Conservation (phyloP, 2,797 vertebrate genomes). For the Rousettus madagascariensis region DNA sequence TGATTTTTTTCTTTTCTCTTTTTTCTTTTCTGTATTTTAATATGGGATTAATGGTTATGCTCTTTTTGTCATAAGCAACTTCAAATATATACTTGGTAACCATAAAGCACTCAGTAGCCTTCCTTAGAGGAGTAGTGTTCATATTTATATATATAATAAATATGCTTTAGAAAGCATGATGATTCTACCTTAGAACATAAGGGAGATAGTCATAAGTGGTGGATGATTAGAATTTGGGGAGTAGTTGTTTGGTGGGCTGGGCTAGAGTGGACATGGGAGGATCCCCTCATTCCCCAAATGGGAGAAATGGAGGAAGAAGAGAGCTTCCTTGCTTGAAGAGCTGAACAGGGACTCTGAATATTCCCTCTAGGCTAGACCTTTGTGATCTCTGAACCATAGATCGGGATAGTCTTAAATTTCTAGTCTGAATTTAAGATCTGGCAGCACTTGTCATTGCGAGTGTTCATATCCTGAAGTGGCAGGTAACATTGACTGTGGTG, state of each 20-base stretch:
- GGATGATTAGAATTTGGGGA: not conserved
- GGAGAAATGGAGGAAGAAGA: not conserved
- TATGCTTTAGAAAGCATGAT: not conserved
- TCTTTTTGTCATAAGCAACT: slow-evolving; percentile 27
- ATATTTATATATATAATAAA: not conserved
- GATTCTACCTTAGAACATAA: not conserved
- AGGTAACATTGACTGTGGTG: not conserved
- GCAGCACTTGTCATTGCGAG: not conserved
- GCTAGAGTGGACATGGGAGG: not conserved
- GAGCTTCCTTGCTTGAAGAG: not conserved
- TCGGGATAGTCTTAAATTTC: not conserved
- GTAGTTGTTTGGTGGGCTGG: not conserved
- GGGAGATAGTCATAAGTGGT: not conserved
- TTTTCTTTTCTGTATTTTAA: not conserved
- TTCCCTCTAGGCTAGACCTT: not conserved
- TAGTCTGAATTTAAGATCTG: not conserved
- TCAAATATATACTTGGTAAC: not conserved
- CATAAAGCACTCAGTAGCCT: not conserved
- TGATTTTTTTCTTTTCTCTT: not conserved
- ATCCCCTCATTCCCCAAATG: not conserved
- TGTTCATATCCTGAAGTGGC: not conserved
- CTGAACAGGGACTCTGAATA: not conserved
- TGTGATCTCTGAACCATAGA: not conserved
- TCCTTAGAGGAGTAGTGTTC: not conserved
- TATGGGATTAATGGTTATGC: not conserved